Percentiles rank a stretch among this genome's conserved stretches.
Conservation (phyloP, 2,113 vertebrate genomes). For the western clawed frog (Xenopus tropicalis) region UCB_Xtro_10.0 CM004446.2:119450501-119451000, state of each 20-base stretch:
- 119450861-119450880: slow-evolving; percentile 64
- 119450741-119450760: not conserved
- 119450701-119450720: too few relatives aligned
- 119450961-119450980: slow-evolving; percentile 46
- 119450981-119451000: slow-evolving; percentile 62
- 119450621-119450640: too few relatives aligned
- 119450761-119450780: slow-evolving; percentile 51
- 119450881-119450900: slow-evolving; percentile 63
- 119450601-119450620: too few relatives aligned
- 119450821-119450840: slow-evolving; percentile 67
- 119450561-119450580: too few relatives aligned
- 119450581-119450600: too few relatives aligned
- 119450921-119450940: slow-evolving; percentile 63
- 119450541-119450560: too few relatives aligned
- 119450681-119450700: too few relatives aligned
- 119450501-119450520: too few relatives aligned
- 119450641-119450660: too few relatives aligned
- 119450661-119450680: too few relatives aligned
- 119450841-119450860: slow-evolving; percentile 65
- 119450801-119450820: slow-evolving; percentile 72
- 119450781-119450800: slow-evolving; percentile 61
- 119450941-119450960: slow-evolving; percentile 54
- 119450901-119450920: slow-evolving; percentile 58
- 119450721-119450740: too few relatives aligned
- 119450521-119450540: too few relatives aligned